Evolutionary conservation across 2,888 invertebrate genomes (phyloP).

Genomic region (Phoenoteleia sp.): DNA sequence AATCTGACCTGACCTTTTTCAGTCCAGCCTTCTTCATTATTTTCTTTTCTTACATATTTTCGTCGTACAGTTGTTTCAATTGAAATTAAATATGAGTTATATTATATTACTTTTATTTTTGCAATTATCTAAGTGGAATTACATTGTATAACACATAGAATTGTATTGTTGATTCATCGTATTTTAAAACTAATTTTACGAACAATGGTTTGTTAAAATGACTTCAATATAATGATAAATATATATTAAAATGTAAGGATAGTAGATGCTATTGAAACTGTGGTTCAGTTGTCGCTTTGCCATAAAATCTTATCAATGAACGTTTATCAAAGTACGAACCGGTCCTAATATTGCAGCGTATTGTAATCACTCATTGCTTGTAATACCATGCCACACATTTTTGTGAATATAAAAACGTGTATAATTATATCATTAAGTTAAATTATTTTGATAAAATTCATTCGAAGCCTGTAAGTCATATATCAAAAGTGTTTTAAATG

Average conservation of each 20-base stretch:
- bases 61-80: too few relatives aligned
- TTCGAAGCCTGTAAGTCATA: neutral
- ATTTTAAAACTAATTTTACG: too few relatives aligned
- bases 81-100: too few relatives aligned
- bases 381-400: conserved; percentile 12
- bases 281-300: conserved; percentile 39
- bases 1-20: conserved; percentile 70
- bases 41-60: conserved; percentile 11
- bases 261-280: conserved; percentile 40
- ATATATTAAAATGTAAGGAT: conserved; percentile 52
- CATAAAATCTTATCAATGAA: conserved; percentile 62
- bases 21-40: conserved; percentile 3
- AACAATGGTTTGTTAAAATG: conserved; percentile 7
- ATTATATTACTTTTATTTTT: too few relatives aligned
- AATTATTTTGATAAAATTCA: neutral
- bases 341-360: conserved; percentile 56
- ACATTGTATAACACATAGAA: too few relatives aligned
- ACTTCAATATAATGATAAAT: conserved; percentile 1
- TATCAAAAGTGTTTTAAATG: neutral
- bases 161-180: too few relatives aligned
- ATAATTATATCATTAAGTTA: conserved; percentile 37
- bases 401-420: conserved; percentile 7
- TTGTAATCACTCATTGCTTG: conserved; percentile 59
- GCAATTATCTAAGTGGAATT: too few relatives aligned
- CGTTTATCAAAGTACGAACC: conserved; percentile 70